Conservation (phyloP, 1,140 invertebrate species). For the Aphidius gifuensis region DNA sequence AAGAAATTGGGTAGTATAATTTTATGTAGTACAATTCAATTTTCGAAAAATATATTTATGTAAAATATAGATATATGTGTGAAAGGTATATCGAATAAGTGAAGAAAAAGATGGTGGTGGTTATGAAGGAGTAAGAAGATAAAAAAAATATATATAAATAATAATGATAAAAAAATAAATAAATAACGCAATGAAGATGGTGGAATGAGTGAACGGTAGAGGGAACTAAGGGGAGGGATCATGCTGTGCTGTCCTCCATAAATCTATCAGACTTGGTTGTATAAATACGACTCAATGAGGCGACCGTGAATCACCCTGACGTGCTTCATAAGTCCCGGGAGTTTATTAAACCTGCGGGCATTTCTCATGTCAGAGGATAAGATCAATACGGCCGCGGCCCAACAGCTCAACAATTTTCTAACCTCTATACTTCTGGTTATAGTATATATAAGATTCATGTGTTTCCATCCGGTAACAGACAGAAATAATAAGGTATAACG, state of each 20-base stretch:
- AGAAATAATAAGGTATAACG: constrained; percentile 37
- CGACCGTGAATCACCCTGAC: constrained; percentile 57
- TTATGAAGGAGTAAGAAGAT: constrained; percentile 22
- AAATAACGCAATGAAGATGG: constrained; percentile 15
- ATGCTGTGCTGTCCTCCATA: constrained; percentile 56
- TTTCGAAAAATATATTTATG: too few species aligned
- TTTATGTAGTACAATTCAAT: too few species aligned
- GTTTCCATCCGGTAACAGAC: constrained; percentile 23
- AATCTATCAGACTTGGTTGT: constrained; percentile 57
- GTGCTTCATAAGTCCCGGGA: constrained; percentile 58
- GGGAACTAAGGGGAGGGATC: constrained; percentile 24
- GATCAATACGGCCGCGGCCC: constrained; percentile 55
- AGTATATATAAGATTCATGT: background rate
- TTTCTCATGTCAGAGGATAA: constrained; percentile 58
- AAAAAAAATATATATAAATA: background rate
- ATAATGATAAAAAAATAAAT: background rate
- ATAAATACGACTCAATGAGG: constrained; percentile 58
- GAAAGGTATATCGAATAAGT: constrained; percentile 5
- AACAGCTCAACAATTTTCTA: constrained; percentile 42
- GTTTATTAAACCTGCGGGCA: constrained; percentile 58
- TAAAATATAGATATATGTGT: background rate
- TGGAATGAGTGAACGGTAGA: constrained; percentile 9
- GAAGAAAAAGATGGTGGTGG: background rate
- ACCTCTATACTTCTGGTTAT: constrained; percentile 31
- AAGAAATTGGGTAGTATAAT: too few species aligned